A percentile compares a stretch with the other conserved stretches of the same genome.
Conservation (phyloP, 2,113 vertebrate genomes). For the Scophthalmus maximus region DNA sequence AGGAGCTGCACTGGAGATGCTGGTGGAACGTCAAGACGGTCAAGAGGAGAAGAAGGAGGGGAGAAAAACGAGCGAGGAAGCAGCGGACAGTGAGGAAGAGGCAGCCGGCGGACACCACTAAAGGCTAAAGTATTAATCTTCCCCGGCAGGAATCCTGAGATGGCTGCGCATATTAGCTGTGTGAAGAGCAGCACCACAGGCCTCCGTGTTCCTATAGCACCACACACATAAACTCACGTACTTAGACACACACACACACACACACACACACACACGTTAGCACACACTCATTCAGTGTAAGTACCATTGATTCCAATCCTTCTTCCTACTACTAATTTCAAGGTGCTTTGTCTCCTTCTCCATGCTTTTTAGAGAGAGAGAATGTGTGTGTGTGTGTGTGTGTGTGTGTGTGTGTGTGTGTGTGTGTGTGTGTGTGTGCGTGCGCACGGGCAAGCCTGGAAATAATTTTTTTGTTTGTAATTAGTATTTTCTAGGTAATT, state of each 20-base stretch:
- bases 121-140: slow-evolving; percentile 53
- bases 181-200: slow-evolving; percentile 7
- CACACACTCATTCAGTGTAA: slow-evolving; percentile 16
- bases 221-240: slow-evolving; percentile 21
- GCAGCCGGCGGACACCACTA: slow-evolving; percentile 23
- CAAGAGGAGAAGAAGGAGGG: slow-evolving; percentile 4
- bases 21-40: neutral
- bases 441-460: no score
- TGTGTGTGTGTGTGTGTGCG: neutral
- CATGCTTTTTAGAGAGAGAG: neutral
- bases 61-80: slow-evolving; percentile 16
- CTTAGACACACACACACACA: slow-evolving; percentile 9
- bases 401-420: neutral
- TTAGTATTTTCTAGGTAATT: no score
- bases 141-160: slow-evolving; percentile 17
- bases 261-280: slow-evolving; percentile 12
- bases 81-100: slow-evolving; percentile 47
- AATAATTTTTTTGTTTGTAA: no score
- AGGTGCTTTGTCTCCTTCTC: slow-evolving; percentile 35
- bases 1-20: neutral
- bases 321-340: slow-evolving; percentile 46
- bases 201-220: slow-evolving; percentile 6
- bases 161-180: slow-evolving; percentile 39
- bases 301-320: slow-evolving; percentile 32
- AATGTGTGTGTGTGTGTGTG: neutral